These are phyloP conservation scores for Ailuropoda melanoleuca DNA, from an alignment of 2,113 vertebrate genomes.

Conservation along the genomic window DNA sequence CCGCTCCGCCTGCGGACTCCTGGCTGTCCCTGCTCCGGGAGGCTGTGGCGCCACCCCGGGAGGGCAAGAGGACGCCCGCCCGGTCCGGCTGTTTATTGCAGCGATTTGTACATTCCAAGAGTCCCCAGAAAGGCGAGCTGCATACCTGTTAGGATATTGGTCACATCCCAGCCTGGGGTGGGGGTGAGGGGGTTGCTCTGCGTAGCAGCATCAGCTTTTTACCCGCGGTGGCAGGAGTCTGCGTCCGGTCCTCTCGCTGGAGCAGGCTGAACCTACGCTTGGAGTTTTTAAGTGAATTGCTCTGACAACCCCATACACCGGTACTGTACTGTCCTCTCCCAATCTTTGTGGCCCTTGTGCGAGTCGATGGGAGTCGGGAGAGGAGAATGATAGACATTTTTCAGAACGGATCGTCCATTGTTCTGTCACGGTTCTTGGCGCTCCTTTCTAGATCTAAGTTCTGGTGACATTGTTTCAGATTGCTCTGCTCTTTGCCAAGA, in stretches of 20 bases:
- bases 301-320: neutral
- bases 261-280: neutral
- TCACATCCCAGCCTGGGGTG: neutral
- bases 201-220: neutral
- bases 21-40: neutral
- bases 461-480: neutral
- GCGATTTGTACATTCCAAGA: neutral
- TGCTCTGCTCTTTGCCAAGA: slow-evolving; percentile 1
- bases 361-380: neutral
- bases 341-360: neutral
- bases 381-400: slow-evolving; percentile 10
- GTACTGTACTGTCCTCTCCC: neutral
- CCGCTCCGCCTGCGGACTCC: accelerated
- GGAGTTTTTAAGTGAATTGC: neutral
- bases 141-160: neutral
- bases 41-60: neutral
- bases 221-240: neutral
- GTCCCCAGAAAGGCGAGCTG: neutral
- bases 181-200: neutral
- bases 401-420: neutral
- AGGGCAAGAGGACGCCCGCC: neutral
- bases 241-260: neutral
- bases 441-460: neutral
- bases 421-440: slow-evolving; percentile 6
- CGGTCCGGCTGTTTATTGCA: neutral